Percentiles rank a stretch among this genome's conserved stretches.
Conservation (phyloP, 2,888 invertebrate genomes). For the Cerastoderma edule region DNA sequence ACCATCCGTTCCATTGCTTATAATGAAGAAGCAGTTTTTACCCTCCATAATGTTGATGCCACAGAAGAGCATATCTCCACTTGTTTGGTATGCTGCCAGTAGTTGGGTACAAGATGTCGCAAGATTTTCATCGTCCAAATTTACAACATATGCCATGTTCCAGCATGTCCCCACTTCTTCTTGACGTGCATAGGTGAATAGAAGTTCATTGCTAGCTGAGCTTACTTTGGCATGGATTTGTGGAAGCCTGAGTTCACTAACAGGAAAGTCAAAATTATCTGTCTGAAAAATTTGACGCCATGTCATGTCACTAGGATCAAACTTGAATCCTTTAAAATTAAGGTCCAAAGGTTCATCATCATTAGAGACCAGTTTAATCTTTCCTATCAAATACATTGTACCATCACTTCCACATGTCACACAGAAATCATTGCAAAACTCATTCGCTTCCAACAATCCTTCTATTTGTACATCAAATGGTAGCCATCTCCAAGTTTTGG, state of each 20-base stretch:
- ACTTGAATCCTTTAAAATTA: conserved; percentile 41
- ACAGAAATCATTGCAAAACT: conserved; percentile 39
- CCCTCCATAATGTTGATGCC: conserved; percentile 42
- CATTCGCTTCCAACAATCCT: neutral
- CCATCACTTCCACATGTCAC: conserved; percentile 27
- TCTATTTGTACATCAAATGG: conserved; percentile 20
- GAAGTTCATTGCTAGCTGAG: conserved; percentile 43
- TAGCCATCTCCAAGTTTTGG: conserved; percentile 29
- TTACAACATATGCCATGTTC: conserved; percentile 32
- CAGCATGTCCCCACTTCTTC: neutral
- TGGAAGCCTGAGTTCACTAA: conserved; percentile 27
- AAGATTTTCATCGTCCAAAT: neutral
- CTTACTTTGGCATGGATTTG: conserved; percentile 49
- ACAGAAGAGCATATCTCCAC: conserved; percentile 5
- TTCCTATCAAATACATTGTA: conserved; percentile 37
- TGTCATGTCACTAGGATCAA: conserved; percentile 19
- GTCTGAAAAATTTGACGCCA: conserved; percentile 45
- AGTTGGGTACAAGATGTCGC: conserved; percentile 4
- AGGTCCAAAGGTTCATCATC: conserved; percentile 39
- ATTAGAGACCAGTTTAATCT: conserved; percentile 36
- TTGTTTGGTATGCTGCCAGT: neutral
- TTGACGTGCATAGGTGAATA: conserved; percentile 36
- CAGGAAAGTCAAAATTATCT: conserved; percentile 26
- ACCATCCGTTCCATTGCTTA: conserved; percentile 38
- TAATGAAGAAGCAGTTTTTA: conserved; percentile 29